Evolutionary conservation across 2,888 invertebrate genomes (phyloP).

Genomic region (Pristionchus exspectatus): DNA sequence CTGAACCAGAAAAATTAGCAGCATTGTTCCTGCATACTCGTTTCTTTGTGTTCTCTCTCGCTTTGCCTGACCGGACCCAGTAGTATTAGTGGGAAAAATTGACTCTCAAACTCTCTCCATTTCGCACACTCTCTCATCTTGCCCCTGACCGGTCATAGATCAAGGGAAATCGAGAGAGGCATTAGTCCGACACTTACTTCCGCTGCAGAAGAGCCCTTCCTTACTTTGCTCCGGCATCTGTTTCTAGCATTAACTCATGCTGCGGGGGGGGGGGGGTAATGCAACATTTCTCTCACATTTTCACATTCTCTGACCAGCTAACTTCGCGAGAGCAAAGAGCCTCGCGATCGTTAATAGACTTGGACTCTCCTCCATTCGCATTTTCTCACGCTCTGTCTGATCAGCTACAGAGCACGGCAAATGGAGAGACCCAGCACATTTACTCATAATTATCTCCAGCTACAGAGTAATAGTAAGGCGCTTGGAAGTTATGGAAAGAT

Average conservation of each 20-base stretch:
- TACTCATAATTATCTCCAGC: not conserved
- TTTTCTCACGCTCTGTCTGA: not conserved
- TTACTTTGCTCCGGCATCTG: not conserved
- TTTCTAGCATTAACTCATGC: conserved; percentile 1
- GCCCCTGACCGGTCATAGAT: not conserved
- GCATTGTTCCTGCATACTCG: not conserved
- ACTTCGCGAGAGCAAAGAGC: not conserved
- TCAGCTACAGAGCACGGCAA: not conserved
- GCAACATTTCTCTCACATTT: not conserved
- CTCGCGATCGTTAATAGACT: not conserved
- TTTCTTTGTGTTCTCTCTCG: too few relatives aligned
- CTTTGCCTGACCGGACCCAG: too few relatives aligned
- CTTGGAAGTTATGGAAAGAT: too few relatives aligned
- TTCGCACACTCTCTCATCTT: not conserved
- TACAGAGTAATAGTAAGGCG: too few relatives aligned
- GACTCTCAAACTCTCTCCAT: not conserved
- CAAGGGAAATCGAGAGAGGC: too few relatives aligned
- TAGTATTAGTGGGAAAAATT: too few relatives aligned
- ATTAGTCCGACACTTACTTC: not conserved
- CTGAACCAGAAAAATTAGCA: not conserved
- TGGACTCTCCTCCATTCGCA: not conserved
- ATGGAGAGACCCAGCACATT: not conserved
- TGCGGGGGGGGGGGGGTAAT: not conserved
- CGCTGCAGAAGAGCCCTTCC: not conserved
- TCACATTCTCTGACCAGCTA: not conserved